Evolutionary conservation across 2,113 vertebrate genomes (phyloP), one percentile per base, ranked within the genome.

Genomic region (Emydocephalus ijimae): DNA sequence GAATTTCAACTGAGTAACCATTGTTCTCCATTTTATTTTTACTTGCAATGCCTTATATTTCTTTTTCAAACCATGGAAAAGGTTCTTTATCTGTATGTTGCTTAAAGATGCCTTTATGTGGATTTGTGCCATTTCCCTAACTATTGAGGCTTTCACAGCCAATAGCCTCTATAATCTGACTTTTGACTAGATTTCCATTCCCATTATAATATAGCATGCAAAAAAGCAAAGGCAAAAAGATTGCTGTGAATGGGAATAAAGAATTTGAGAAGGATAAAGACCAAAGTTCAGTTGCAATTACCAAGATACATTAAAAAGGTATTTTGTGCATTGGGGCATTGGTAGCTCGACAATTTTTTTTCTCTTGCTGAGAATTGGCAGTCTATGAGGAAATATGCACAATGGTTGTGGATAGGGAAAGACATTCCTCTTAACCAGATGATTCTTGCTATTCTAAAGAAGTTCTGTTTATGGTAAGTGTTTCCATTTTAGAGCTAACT

Each of bases 301-400:
- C 92, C 5, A n/a, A 39, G 74, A 24, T 20, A 3, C 23, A 50
- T 69, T 26, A 54, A 90, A 90, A n/a, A 26, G 0, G 0, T 1
- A 1, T 90, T 92, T 14, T 88, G 50, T 85, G 21, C 8, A 4
- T 15, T 29, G 48, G 8, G 23, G 0, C 34, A 61, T 59, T 57
- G 2, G 34, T 85, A 34, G 24, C 8, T n/a, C 91, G 48, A 4
- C 92, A 89, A 64, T 23, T 88, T 64, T 69, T 69, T 69, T 54
- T 50, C n/a, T 90, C 92, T 45, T 59, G 85, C 43, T 89, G 81
- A 23, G 24, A 93, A 90, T n/a, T 88, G 59, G 56, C 52, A 54
- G 81, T 61, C 89, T 45, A 3, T 0, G 43, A 54, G 64, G 26
- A 87, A 92, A 43, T 34, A 3, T 18, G 5, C 3, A 26, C 48